phyloP scores from a whole-genome alignment of 2,888 invertebrate species.

The Leptothorax acervorum region DNA sequence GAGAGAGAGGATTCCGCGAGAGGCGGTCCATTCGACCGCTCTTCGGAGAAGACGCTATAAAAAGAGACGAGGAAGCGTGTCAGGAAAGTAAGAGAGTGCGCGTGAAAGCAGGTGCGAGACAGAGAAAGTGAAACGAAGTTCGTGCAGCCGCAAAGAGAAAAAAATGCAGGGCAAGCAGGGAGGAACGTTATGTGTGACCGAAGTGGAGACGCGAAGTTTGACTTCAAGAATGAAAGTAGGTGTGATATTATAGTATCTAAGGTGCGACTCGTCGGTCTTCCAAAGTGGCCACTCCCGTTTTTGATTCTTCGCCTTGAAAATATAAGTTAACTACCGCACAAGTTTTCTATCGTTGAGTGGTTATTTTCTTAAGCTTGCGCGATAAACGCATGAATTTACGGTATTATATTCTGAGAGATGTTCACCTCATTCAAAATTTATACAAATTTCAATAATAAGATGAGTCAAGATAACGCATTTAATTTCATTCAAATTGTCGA shows the following conservation, averaged over 20 bases:
- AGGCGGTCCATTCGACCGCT: conserved; percentile 52
- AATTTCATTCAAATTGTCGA: background rate
- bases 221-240: conserved; percentile 54
- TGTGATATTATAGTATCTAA: conserved; percentile 52
- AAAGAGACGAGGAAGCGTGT: conserved; percentile 37
- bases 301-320: background rate
- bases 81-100: conserved; percentile 52
- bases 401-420: background rate
- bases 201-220: conserved; percentile 44
- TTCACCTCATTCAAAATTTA: background rate
- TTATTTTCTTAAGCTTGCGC: background rate
- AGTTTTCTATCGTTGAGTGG: background rate
- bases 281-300: conserved; percentile 19
- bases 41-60: conserved; percentile 43
- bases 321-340: background rate
- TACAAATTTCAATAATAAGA: background rate
- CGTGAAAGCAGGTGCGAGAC: conserved; percentile 31
- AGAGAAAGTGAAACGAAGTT: conserved; percentile 43
- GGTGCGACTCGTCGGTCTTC: conserved; percentile 20
- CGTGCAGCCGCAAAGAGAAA: background rate
- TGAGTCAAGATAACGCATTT: background rate
- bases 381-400: background rate
- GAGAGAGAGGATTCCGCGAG: conserved; percentile 22
- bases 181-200: conserved; percentile 45
- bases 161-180: conserved; percentile 12